Evolutionary conservation across 2,797 vertebrate genomes (phyloP), one percentile per base, ranked within the genome.

Genomic region (Peromyscus aztecus): DNA sequence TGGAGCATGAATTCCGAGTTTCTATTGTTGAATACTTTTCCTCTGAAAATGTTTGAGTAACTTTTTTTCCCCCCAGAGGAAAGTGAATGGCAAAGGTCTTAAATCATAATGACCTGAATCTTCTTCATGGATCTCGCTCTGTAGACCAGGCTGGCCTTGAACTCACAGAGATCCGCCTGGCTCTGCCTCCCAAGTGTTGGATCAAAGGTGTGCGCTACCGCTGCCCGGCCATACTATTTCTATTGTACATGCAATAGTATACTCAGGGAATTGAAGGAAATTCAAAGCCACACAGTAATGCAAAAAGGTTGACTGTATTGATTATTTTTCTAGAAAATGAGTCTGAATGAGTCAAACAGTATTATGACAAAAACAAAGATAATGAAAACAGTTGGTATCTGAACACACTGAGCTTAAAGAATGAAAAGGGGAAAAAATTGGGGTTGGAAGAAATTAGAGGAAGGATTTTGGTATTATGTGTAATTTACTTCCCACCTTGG

Each of bases 251-350:
- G 34, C 14, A 88, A 55, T 71, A 85, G 46, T 86, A 76, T 92
- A 67, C 19, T 77, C 5, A 75, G 3, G n/a, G 40, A 95, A 87
- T 10, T 76, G 27, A 3, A 14, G 37, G 0, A 63, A 90, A 10
- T 27, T 19, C 61, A 89, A 57, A 1, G 63, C 71, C 71, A 24
- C 75, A 11, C 19, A 69, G 12, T n/a, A n/a, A 84, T 71, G 10
- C 37, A 94, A 27, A 77, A 86, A 91, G 27, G 55, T 0, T 49
- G 21, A 92, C 13, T 40, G 23, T 6, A 43, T 4, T 84, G 55
- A 91, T 61, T 96, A 59, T 37, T 90, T 84, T 84, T 43, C n/a
- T 83, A 37, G 61, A 71, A 96, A 94, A 86, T 76, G 37, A 92
- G 43, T 91, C 34, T 77, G 43, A 52, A 89, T 19, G 40, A 93